phyloP scores from a whole-genome alignment of 2,888 invertebrate species.

The Hemistola chrysoprasaria region DNA sequence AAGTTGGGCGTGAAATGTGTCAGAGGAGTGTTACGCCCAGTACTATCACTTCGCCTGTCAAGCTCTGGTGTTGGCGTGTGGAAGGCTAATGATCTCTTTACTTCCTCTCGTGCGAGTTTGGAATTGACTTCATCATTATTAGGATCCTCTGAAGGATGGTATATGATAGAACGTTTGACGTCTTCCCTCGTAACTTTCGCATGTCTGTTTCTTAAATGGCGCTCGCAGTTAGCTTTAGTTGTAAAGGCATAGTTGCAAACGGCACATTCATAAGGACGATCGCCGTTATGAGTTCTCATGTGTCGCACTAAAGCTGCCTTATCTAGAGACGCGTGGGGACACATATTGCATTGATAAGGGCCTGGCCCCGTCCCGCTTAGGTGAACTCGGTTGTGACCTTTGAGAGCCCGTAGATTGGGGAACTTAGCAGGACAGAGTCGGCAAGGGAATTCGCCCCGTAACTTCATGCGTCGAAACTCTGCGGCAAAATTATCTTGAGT shows the following conservation, averaged over 20 bases:
- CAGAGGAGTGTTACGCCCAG: conserved; percentile 68
- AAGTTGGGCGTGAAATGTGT: conserved; percentile 70
- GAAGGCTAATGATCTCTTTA: conserved; percentile 80
- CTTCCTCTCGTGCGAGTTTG: conserved; percentile 79
- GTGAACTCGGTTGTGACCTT: conserved; percentile 95
- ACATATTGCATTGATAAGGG: conserved; percentile 96
- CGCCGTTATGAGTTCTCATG: conserved; percentile 97
- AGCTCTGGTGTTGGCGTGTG: conserved; percentile 74
- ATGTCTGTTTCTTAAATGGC: conserved; percentile 96
- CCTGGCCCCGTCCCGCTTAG: conserved; percentile 88
- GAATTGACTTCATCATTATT: conserved; percentile 87
- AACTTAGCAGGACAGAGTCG: conserved; percentile 93
- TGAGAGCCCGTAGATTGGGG: conserved; percentile 93
- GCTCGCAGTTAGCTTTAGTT: conserved; percentile 98
- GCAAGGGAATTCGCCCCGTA: conserved; percentile 95
- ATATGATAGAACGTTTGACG: conserved; percentile 93
- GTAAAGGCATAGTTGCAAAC: conserved; percentile 98
- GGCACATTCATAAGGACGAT: conserved; percentile 96
- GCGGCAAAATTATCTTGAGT: conserved; percentile 92
- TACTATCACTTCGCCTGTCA: conserved; percentile 65
- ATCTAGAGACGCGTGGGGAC: conserved; percentile 93
- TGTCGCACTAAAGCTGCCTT: conserved; percentile 96
- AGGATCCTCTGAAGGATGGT: conserved; percentile 93
- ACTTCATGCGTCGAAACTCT: conserved; percentile 93
- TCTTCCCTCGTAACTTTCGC: conserved; percentile 93